Evolutionary conservation across 2,888 invertebrate genomes (phyloP), one percentile per base, ranked within the genome.

Genomic region (Rhagonycha lutea): DNA sequence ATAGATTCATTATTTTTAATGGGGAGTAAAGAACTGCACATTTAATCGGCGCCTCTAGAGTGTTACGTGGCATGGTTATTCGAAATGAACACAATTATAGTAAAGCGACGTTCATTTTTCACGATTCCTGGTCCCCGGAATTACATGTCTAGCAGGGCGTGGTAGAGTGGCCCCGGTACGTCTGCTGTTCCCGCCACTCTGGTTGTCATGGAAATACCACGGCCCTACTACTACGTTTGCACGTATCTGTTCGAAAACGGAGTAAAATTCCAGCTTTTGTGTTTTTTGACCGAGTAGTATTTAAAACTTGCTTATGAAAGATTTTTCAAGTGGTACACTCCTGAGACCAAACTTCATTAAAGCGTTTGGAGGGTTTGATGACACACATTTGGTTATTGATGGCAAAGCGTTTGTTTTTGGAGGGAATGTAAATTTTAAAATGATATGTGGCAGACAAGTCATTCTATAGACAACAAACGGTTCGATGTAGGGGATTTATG

Each of bases 161-260:
- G 80, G 81, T 70, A 73, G 47, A 47, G 79, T 74, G 80, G 79
- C 76, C 78, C 81, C 80, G 72, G 74, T 69, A 70, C 75, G 81
- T 81, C 81, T 81, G 78, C 68, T 73, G 71, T 80, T 80, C 81
- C 79, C 80, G 78, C 80, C 80, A 76, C 78, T 65, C 67, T 60
- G 70, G 76, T 80, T 76, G 69, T 76, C 70, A 80, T 79, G 75
- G 72, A 61, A 69, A 80, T 74, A 32, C 71, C 72, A 70, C 78
- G 72, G 74, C 73, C 26, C 70, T 75, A 70, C 77, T 72, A 77
- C 75, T 68, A 69, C 74, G 23, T 68, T 73, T 29, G 63, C 71
- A 72, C 76, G 74, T 76, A 73, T 68, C 68, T 12, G 70, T 69
- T 62, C n/a, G 26, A 70, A 14, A 69, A 65, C 74, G 70, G 67